Evolutionary conservation across 2,113 vertebrate species (phyloP), one percentile per base, ranked within the genome.

Genomic region (Leptocoma aspasia): DNA sequence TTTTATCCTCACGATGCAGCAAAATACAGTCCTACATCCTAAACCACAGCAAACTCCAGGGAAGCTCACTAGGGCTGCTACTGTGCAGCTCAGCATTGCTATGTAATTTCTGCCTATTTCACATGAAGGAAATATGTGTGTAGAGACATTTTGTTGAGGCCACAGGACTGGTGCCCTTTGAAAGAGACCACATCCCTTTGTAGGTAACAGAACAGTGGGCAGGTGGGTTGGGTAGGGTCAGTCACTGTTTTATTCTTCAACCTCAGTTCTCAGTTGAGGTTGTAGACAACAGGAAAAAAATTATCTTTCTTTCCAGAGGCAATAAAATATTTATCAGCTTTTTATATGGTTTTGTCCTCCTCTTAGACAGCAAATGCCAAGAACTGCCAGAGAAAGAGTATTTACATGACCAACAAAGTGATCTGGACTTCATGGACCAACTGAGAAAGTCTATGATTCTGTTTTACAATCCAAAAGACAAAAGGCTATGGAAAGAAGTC

Each of bases 1-100:
- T 53, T 86, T 89, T 84, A 89, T 93, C 69, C 93, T 96, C 94
- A 95, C 78, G 86, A 97, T 8, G 80, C 86, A 86, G 95, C 44
- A 90, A 90, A 97, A 88, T 60, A 41, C 45, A 95, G 72, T 83
- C 82, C 86, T 60, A 81, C 68, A 2, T 84, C 88, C 80, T 71
- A 41, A 78, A 86, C 41, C 33, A 13, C 71, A 10, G 69, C 69
- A 90, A 92, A 77, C 85, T 82, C 70, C 4, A 9, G 63, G 85
- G 82, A 78, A 81, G 76, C 76, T 94, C 59, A 16, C 33, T 28
- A 26, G 56, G 37, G 52, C 39, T 93, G 69, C 11, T 21, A 13
- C 54, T 52, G 68, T 56, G 82, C 47, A 75, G 64, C 42, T 75
- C 76, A 49, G 60, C 20, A 31, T 23, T 41, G 65, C 79, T 68